Percentiles rank a stretch among this genome's conserved stretches.
Conservation (phyloP, 2,888 invertebrate genomes). For the Pyrgus malvae region DNA sequence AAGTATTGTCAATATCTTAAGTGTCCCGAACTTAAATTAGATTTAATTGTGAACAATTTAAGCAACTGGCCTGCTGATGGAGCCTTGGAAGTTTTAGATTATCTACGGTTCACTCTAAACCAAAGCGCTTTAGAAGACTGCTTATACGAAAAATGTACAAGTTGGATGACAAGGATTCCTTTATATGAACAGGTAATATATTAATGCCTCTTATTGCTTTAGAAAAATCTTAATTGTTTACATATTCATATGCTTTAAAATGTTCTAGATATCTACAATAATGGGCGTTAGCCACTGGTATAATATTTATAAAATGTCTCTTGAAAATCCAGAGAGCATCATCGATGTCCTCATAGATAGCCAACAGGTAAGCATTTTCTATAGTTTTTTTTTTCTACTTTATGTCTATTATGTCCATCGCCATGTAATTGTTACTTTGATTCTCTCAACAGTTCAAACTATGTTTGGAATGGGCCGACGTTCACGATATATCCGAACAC, state of each 20-base stretch:
- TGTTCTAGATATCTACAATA: constrained; percentile 78
- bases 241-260: too few species aligned
- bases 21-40: constrained; percentile 72
- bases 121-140: constrained; percentile 67
- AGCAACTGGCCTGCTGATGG: constrained; percentile 81
- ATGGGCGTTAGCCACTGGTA: constrained; percentile 83
- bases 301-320: constrained; percentile 78
- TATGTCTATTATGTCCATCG: neutral
- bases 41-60: constrained; percentile 78
- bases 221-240: neutral
- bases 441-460: constrained; percentile 79
- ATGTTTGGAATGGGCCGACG: constrained; percentile 86
- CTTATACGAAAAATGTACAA: constrained; percentile 69
- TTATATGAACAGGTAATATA: constrained; percentile 82
- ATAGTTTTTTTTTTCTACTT: neutral
- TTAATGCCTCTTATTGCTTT: neutral
- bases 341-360: constrained; percentile 80
- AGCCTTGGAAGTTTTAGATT: constrained; percentile 75
- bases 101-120: constrained; percentile 68
- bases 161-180: constrained; percentile 83
- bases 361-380: constrained; percentile 72
- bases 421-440: neutral
- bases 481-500: constrained; percentile 81
- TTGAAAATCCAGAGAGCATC: constrained; percentile 76
- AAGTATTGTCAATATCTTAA: constrained; percentile 78